Conservation (phyloP, 1,140 invertebrate species). For the Danaus plexippus region DNA sequence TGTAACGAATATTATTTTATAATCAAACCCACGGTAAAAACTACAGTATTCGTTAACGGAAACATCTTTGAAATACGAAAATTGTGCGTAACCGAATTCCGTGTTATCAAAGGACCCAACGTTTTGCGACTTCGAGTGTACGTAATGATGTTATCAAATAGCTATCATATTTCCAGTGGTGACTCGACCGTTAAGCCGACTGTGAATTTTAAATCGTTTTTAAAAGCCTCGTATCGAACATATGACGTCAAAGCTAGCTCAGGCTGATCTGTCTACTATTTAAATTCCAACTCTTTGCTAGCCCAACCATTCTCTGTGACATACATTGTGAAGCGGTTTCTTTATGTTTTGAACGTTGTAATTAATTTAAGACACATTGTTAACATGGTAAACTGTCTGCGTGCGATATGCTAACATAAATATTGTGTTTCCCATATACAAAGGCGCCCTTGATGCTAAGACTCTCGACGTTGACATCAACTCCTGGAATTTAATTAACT, state of each 20-base stretch:
- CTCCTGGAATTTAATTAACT: conserved; percentile 69
- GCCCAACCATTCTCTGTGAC: conserved; percentile 6
- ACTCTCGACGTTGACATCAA: conserved; percentile 56
- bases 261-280: conserved; percentile 35
- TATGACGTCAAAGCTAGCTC: conserved; percentile 44
- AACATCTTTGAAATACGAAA: conserved; percentile 10
- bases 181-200: conserved; percentile 49
- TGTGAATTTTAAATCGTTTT: conserved; percentile 69
- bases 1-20: no score
- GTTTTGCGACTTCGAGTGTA: conserved; percentile 38
- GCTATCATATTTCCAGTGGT: conserved; percentile 41
- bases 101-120: conserved; percentile 25
- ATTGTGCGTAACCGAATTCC: conserved; percentile 20
- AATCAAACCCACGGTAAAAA: no score
- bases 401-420: conserved; percentile 63
- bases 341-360: conserved; percentile 26
- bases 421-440: conserved; percentile 60
- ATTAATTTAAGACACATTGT: conserved; percentile 55
- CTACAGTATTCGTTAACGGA: no score
- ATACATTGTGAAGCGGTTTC: conserved; percentile 12
- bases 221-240: conserved; percentile 40
- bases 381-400: conserved; percentile 45
- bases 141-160: conserved; percentile 57
- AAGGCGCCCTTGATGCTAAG: conserved; percentile 60
- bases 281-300: conserved; percentile 34